Conservation (phyloP, 2,113 vertebrate species). For the Rafetus swinhoei region DNA sequence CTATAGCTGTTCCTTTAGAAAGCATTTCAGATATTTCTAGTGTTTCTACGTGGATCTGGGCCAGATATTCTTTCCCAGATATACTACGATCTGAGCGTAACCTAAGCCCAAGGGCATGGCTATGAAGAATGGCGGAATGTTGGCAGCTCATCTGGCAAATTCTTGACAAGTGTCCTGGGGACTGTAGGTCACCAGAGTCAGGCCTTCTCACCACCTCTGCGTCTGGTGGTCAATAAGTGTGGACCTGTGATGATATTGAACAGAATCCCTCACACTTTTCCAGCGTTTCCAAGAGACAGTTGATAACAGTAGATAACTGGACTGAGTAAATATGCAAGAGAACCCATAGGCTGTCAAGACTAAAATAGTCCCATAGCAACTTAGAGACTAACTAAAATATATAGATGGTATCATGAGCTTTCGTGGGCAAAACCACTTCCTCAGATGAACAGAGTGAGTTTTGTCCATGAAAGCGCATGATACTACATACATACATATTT, state of each 20-base stretch:
- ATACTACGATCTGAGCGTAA: background rate
- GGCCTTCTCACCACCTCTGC: background rate
- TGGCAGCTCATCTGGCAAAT: background rate
- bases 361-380: background rate
- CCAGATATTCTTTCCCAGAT: background rate
- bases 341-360: background rate
- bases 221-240: background rate
- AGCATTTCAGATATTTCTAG: background rate
- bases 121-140: background rate
- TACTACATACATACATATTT: no score
- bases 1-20: background rate
- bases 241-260: background rate
- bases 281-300: background rate
- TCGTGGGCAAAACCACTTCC: no score
- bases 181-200: background rate
- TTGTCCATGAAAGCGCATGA: no score
- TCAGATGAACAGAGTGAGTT: no score
- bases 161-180: background rate
- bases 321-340: fast-evolving
- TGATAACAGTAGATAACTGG: background rate
- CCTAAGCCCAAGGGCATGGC: background rate
- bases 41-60: fast-evolving
- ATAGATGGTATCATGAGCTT: no score
- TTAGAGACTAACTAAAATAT: no score
- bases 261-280: background rate